Base-by-base conservation (phyloP, 2,797 vertebrate species). In the Potorous gilbertii region DNA sequence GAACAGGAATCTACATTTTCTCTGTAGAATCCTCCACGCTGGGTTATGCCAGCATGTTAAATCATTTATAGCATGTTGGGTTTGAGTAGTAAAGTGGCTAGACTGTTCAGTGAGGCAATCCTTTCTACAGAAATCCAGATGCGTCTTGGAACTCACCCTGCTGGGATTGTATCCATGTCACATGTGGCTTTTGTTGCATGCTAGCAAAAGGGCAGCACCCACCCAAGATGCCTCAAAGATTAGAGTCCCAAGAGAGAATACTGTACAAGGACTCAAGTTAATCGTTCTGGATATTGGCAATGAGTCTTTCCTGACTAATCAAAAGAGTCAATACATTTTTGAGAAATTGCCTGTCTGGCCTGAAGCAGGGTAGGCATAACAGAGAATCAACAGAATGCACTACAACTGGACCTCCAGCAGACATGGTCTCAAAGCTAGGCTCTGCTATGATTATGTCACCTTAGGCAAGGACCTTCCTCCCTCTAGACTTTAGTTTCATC, bases 161-260 rank as follows among this genome's bases (percentile, higher is more conserved):
- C 24, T 34, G 27, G 31, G 40, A 1, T n/a, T 55, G 92, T 31
- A 90, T 97, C 66, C 4, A 0, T 56, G 28, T 40, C 54, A 52
- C 57, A 1, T 0, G 0, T 57, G 0, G 0, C 40, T 29, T 46
- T 54, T 91, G 55, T 91, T 94, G 87, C 56, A 0, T 16, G 1
- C 28, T 29, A 91, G 93, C 54, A 34, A 66, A 66, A 27, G 89
- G 28, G 0, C 18, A 1, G 0, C 0, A 3, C 94, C 91, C 0
- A 0, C 21, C 50, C 55, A 55, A 46, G 74, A 81, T 81, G 74
- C 40, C 40, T 81, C 74, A 46, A 81, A 2, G 18, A 27, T 81
- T 81, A 81, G 21, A 81, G 74, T 46, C 74, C 74, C 74, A 81
- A 46, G 40, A 87, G 21, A 87, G 9, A 81, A 81, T 87, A 81